These are phyloP conservation scores for Mico argentatus DNA, from an alignment of 2,797 vertebrate genomes.

Conservation along the genomic window DNA sequence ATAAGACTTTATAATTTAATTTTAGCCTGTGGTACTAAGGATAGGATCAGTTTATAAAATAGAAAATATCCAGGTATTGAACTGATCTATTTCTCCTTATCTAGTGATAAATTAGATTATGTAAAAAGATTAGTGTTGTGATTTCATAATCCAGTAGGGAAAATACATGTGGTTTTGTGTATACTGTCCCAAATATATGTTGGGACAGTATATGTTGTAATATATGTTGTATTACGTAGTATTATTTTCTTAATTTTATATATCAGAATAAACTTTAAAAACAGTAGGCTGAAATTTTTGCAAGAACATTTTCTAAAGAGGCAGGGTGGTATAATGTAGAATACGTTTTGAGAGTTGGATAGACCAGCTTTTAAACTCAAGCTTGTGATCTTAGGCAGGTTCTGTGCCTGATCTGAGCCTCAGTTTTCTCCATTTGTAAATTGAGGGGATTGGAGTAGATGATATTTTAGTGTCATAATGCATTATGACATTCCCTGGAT, in stretches of 20 bases:
- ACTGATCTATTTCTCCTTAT: background rate
- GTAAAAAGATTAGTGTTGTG: background rate
- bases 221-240: background rate
- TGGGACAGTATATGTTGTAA: background rate
- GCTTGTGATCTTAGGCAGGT: background rate
- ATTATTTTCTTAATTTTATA: background rate
- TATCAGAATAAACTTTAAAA: background rate
- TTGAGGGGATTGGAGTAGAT: background rate
- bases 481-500: background rate
- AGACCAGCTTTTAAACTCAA: background rate
- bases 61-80: background rate
- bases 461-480: background rate
- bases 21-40: background rate
- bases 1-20: background rate
- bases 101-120: background rate
- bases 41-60: background rate
- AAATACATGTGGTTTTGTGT: background rate
- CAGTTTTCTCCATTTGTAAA: conserved; percentile 26
- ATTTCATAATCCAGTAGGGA: background rate
- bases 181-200: background rate
- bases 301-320: background rate
- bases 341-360: background rate
- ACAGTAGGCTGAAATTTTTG: background rate
- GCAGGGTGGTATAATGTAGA: background rate
- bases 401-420: background rate